Conservation (phyloP, 2,797 vertebrate species). For the Chloroceryle inda region DNA sequence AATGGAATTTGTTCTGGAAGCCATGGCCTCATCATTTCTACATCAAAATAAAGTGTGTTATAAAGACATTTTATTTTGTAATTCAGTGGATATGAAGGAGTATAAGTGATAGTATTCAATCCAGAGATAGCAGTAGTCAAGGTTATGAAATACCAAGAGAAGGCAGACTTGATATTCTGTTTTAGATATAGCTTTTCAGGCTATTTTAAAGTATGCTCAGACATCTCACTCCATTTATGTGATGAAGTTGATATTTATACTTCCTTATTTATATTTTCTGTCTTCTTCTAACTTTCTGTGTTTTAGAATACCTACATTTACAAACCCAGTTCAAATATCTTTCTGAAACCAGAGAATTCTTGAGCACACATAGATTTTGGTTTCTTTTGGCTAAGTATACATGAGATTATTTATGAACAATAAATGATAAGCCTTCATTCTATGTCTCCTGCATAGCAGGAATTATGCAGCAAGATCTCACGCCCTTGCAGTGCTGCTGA, state of each 20-base stretch:
- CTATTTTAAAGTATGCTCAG: not conserved
- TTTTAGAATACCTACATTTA: not conserved
- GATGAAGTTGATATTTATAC: not conserved
- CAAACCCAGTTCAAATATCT: not conserved
- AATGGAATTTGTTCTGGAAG: not conserved
- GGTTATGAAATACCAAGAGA: slow-evolving; percentile 1
- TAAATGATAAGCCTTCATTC: not conserved
- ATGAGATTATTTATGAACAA: not conserved
- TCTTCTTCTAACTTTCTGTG: not conserved
- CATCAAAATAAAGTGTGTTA: not conserved
- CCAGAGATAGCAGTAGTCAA: not conserved
- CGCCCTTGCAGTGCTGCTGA: not conserved
- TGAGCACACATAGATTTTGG: not conserved
- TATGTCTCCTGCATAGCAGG: not conserved
- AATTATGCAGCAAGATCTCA: not conserved
- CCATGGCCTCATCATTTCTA: not conserved
- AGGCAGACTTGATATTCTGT: not conserved
- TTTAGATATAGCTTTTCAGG: not conserved
- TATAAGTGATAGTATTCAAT: not conserved
- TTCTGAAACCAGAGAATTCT: not conserved
- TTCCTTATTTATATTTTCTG: not conserved
- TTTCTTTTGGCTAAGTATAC: not conserved
- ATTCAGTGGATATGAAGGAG: not conserved
- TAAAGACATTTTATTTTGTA: not conserved
- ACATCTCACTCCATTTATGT: not conserved